Conservation (phyloP, 1,140 invertebrate species). For the Ceratitis capitata region DNA sequence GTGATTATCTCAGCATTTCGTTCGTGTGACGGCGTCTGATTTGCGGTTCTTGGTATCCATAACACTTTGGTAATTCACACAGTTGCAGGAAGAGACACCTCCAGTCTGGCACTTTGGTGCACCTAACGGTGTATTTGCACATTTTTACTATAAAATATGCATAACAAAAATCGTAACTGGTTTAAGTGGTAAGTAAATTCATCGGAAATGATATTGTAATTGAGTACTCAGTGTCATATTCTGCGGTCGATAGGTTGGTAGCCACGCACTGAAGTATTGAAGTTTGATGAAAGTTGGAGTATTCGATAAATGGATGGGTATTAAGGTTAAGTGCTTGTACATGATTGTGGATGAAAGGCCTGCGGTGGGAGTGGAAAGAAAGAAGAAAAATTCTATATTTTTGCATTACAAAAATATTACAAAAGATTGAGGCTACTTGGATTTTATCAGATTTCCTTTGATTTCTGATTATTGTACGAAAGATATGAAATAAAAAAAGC, state of each 20-base stretch:
- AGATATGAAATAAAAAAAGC: too few relatives aligned
- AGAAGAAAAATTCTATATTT: background rate
- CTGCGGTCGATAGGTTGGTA: background rate
- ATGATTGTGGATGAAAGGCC: background rate
- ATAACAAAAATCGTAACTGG: conserved; percentile 37
- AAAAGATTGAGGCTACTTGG: too few relatives aligned
- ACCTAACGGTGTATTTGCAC: background rate
- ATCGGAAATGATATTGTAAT: conserved; percentile 34
- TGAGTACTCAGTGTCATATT: background rate
- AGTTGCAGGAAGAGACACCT: background rate
- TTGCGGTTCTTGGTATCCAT: conserved; percentile 3
- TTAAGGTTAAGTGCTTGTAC: background rate
- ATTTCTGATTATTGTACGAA: too few relatives aligned
- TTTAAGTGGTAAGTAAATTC: conserved; percentile 34
- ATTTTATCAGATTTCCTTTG: too few relatives aligned
- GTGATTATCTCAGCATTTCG: conserved; percentile 19
- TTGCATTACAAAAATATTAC: too few relatives aligned
- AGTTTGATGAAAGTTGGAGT: background rate
- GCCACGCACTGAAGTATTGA: too few relatives aligned
- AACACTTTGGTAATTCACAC: background rate
- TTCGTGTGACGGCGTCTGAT: conserved; percentile 30
- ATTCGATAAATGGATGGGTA: too few relatives aligned
- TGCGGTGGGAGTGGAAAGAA: background rate
- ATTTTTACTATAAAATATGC: background rate
- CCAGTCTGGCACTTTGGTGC: background rate